Conservation (phyloP, 2,888 invertebrate genomes). For the Tetheella fluctuosa region DNA sequence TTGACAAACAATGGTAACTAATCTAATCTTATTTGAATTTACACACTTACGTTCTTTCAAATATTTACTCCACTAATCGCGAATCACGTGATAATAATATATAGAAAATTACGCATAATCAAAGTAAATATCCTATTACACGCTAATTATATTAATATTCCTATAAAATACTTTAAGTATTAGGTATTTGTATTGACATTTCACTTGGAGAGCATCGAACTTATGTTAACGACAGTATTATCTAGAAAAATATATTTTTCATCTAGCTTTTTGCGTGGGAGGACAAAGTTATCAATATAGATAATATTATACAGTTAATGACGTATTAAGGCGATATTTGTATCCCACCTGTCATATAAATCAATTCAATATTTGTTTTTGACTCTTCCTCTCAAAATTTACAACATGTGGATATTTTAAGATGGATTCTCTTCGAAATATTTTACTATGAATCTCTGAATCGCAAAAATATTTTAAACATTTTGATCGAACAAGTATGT, state of each 20-base stretch:
- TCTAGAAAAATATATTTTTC: conserved; percentile 23
- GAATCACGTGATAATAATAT: neutral
- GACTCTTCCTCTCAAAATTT: no score
- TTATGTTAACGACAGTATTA: conserved; percentile 10
- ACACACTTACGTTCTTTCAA: neutral
- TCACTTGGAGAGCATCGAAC: neutral
- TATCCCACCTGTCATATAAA: conserved; percentile 34
- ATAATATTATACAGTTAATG: conserved; percentile 37
- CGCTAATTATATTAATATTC: neutral
- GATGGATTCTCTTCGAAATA: no score
- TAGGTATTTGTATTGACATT: neutral
- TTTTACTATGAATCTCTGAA: no score
- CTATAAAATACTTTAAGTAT: no score
- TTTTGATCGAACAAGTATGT: no score
- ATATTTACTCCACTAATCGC: neutral
- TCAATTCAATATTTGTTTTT: conserved; percentile 23
- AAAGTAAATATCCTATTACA: neutral
- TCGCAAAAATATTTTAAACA: no score
- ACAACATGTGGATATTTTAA: no score
- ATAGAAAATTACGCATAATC: neutral
- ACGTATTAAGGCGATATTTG: conserved; percentile 42
- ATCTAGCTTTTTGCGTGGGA: conserved; percentile 18
- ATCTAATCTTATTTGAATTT: neutral
- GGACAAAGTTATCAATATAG: conserved; percentile 33
- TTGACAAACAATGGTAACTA: neutral